A percentile compares a stretch with the other conserved stretches of the same genome.
These are phyloP conservation scores for Cariama cristata DNA, from an alignment of 2,113 vertebrate genomes.

Conservation along the genomic window DNA sequence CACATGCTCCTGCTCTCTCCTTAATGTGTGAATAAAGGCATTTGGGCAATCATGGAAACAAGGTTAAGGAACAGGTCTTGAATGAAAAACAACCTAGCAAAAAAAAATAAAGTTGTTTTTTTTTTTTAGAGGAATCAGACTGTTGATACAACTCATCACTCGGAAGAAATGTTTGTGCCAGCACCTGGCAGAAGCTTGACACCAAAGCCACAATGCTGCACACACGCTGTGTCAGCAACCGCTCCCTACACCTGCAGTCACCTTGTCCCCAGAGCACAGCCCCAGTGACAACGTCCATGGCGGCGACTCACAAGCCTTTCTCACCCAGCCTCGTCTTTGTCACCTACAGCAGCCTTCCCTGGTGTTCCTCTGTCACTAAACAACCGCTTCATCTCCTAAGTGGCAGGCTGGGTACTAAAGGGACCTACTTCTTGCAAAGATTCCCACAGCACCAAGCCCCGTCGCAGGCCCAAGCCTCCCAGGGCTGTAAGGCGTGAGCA, in stretches of 20 bases:
- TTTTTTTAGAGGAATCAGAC: neutral
- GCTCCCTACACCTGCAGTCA: accelerated
- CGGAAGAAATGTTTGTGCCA: neutral
- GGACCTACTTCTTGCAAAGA: accelerated
- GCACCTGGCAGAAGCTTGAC: neutral
- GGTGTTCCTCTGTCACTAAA: too few relatives aligned
- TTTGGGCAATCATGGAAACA: neutral
- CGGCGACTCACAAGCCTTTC: accelerated
- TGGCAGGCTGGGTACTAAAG: accelerated
- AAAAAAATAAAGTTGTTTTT: neutral
- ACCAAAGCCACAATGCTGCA: neutral
- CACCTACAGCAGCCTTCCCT: too few relatives aligned
- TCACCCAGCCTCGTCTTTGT: accelerated
- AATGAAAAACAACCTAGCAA: neutral
- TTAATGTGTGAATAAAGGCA: neutral
- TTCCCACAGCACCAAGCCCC: accelerated
- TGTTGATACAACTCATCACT: accelerated
- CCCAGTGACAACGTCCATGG: accelerated
- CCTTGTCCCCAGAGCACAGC: neutral
- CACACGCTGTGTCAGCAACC: accelerated
- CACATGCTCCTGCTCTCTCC: accelerated
- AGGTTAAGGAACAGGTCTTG: neutral
- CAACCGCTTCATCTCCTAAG: too few relatives aligned
- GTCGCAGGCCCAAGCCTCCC: too few relatives aligned
- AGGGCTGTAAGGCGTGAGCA: accelerated